Conservation (phyloP, 2,113 vertebrate genomes). For the Cepphus grylle region DNA sequence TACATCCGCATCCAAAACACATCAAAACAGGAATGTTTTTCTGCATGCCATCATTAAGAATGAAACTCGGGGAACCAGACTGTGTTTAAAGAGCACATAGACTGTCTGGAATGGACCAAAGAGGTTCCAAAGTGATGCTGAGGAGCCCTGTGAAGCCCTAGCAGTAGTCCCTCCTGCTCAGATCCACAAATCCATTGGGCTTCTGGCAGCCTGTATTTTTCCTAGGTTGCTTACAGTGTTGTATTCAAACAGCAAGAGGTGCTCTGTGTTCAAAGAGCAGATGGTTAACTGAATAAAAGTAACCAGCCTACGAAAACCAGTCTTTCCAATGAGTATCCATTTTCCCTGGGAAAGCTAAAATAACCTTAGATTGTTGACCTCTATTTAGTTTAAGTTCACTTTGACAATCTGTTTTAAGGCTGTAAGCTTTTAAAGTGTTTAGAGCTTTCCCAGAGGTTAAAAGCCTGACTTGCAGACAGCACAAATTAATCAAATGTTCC, state of each 20-base stretch:
- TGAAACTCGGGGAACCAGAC: fast-evolving
- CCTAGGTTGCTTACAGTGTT: background rate
- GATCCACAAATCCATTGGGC: background rate
- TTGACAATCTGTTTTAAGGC: slow-evolving; percentile 18
- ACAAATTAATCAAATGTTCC: slow-evolving; percentile 59
- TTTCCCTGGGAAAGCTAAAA: slow-evolving; percentile 41
- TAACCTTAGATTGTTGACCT: slow-evolving; percentile 42
- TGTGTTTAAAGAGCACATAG: background rate
- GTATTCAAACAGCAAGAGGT: background rate
- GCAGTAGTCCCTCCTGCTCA: background rate
- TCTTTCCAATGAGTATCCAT: background rate
- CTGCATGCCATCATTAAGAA: background rate
- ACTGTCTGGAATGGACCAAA: background rate
- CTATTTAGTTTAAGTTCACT: slow-evolving; percentile 42
- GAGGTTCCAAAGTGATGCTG: background rate
- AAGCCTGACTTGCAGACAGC: slow-evolving; percentile 36
- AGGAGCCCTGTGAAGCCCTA: background rate
- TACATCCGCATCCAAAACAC: fast-evolving
- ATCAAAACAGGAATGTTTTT: background rate
- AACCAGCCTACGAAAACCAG: background rate
- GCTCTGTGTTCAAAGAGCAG: background rate
- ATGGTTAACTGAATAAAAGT: background rate
- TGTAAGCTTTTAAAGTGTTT: slow-evolving; percentile 43
- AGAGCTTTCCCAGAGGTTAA: slow-evolving; percentile 54
- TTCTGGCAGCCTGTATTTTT: background rate